Conservation (phyloP, 1,140 invertebrate species). For the Oreohelix idahoensis region DNA sequence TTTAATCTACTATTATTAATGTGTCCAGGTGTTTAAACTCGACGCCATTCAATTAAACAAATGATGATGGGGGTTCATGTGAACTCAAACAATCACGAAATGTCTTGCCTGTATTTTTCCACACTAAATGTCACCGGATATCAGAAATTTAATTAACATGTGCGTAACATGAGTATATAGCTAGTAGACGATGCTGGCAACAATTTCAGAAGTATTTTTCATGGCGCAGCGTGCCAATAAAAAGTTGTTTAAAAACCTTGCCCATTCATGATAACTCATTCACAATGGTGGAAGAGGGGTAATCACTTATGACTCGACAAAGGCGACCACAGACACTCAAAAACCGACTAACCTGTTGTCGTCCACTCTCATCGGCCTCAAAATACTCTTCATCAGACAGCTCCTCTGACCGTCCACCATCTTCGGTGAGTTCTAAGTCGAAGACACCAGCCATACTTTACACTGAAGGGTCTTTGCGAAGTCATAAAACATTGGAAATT, state of each 20-base stretch:
- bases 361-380: slow-evolving; percentile 38
- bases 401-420: slow-evolving; percentile 80
- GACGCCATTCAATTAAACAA: no score
- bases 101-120: no score
- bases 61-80: no score
- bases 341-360: slow-evolving; percentile 33
- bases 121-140: no score
- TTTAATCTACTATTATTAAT: no score
- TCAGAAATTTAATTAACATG: no score
- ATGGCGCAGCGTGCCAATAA: neutral
- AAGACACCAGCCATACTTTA: slow-evolving; percentile 78
- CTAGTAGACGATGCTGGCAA: no score
- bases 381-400: slow-evolving; percentile 74
- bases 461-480: slow-evolving; percentile 32
- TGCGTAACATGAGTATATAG: no score
- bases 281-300: neutral
- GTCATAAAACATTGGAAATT: slow-evolving; percentile 41
- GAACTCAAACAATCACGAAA: no score
- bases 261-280: neutral
- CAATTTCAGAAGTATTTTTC: no score
- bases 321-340: neutral
- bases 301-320: slow-evolving; percentile 4
- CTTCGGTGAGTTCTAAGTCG: slow-evolving; percentile 87
- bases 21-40: no score
- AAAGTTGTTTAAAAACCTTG: neutral